Conservation (phyloP, 2,113 vertebrate species). For the Dissostichus mawsoni region DNA sequence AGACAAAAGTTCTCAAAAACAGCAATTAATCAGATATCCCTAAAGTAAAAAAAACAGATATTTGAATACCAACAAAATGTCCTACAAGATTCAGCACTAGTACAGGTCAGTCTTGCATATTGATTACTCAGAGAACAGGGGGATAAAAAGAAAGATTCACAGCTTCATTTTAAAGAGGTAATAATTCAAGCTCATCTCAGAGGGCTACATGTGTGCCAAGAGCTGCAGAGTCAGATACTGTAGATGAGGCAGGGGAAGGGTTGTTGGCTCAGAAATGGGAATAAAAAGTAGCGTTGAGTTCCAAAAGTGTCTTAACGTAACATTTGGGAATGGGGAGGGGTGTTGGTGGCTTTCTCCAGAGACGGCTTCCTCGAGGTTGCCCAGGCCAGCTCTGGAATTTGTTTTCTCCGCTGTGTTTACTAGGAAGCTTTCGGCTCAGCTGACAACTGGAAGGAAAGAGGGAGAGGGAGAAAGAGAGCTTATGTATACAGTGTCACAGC, state of each 20-base stretch:
- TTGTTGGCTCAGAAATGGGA: conserved; percentile 7
- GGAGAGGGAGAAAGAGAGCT: conserved; percentile 10
- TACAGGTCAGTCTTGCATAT: conserved; percentile 14
- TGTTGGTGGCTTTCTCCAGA: conserved; percentile 25
- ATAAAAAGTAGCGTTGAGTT: not conserved
- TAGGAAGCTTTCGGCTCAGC: conserved; percentile 36
- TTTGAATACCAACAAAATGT: not conserved
- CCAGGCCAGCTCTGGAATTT: conserved; percentile 44
- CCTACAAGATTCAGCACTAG: not conserved
- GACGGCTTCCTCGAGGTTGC: conserved; percentile 55
- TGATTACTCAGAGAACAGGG: not conserved
- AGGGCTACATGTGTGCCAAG: conserved; percentile 9
- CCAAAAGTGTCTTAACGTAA: conserved; percentile 35
- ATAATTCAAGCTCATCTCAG: conserved; percentile 22
- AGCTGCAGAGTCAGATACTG: conserved; percentile 14
- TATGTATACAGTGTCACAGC: not conserved
- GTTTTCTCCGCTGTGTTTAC: conserved; percentile 52
- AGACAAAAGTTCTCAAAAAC: conserved; percentile 7
- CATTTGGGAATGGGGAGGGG: conserved; percentile 15
- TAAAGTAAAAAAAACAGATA: not conserved
- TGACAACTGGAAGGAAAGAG: conserved; percentile 54
- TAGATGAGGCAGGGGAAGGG: conserved; percentile 21
- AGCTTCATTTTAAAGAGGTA: conserved; percentile 22
- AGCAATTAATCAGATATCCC: not conserved
- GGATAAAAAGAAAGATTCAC: not conserved